Conservation (phyloP, 2,113 vertebrate genomes). For the Pelecanus crispus region DNA sequence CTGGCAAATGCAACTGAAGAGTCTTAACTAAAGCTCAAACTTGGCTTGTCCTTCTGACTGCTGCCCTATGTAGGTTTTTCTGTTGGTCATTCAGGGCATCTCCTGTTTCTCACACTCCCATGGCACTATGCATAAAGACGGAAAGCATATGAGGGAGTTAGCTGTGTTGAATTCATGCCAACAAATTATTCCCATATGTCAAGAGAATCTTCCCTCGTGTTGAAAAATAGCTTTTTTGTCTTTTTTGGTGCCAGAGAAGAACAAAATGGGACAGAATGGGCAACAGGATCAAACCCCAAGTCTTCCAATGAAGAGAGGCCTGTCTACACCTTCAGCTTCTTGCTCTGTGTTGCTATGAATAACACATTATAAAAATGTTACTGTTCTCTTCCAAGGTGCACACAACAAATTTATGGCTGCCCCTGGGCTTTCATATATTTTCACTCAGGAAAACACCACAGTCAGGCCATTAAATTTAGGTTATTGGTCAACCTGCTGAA, state of each 20-base stretch:
- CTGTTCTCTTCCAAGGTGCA: neutral
- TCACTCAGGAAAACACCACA: neutral
- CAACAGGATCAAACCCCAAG: neutral
- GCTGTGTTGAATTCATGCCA: neutral
- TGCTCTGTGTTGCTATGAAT: neutral
- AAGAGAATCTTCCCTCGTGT: neutral
- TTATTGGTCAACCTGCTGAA: neutral
- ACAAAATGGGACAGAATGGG: neutral
- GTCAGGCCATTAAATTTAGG: neutral
- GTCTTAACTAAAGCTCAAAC: slow-evolving; percentile 11
- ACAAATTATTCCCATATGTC: neutral
- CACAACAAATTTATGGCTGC: neutral
- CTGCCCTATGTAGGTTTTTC: neutral
- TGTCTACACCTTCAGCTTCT: neutral
- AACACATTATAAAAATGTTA: neutral
- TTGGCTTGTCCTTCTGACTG: neutral
- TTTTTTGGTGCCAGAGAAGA: neutral
- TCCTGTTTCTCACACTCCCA: neutral
- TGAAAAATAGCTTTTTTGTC: neutral
- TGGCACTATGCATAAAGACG: neutral
- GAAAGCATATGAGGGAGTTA: neutral
- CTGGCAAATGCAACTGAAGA: neutral
- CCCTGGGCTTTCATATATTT: neutral
- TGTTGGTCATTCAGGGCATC: neutral
- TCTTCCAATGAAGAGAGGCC: neutral